A percentile compares a stretch with the other conserved stretches of the same genome.
Evolutionary conservation across 2,888 invertebrate genomes (phyloP).

Genomic region (Apocheima hispidaria): DNA sequence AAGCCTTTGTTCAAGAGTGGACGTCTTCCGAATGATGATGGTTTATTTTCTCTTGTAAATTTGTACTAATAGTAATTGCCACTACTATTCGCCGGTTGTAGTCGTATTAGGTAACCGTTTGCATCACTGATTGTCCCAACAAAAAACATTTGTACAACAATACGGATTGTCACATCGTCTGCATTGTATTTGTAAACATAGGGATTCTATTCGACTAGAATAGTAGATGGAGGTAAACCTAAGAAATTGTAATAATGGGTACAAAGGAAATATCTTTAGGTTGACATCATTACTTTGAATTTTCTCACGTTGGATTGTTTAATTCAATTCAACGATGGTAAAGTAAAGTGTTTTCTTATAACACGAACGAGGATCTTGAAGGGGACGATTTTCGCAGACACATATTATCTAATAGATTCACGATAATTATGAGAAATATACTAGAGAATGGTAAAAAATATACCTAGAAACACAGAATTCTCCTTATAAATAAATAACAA

Average conservation of each 20-base stretch:
- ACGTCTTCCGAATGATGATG: no score
- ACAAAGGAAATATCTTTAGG: slow-evolving; percentile 37
- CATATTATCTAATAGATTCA: no score
- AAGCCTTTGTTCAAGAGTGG: no score
- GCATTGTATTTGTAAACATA: slow-evolving; percentile 65
- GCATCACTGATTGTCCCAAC: slow-evolving; percentile 68
- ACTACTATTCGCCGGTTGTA: not conserved
- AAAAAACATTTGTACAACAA: slow-evolving; percentile 62
- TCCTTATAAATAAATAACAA: no score
- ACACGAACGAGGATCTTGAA: slow-evolving; percentile 6
- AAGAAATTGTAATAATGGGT: slow-evolving; percentile 36
- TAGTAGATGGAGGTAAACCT: slow-evolving; percentile 46
- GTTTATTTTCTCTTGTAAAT: not conserved
- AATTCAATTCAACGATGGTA: slow-evolving; percentile 22
- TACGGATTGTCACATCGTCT: slow-evolving; percentile 54
- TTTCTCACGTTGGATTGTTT: slow-evolving; percentile 31
- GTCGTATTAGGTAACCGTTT: slow-evolving; percentile 67
- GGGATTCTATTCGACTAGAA: slow-evolving; percentile 45
- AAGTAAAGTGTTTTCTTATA: slow-evolving; percentile 23
- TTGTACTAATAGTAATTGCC: not conserved
- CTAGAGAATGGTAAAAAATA: no score
- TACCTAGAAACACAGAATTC: no score
- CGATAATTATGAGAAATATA: no score
- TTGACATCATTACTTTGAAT: slow-evolving; percentile 34
- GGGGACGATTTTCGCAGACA: no score